These are phyloP conservation scores for Apodemus agrarius DNA, from an alignment of 2,797 vertebrate genomes.

Conservation along the genomic window DNA sequence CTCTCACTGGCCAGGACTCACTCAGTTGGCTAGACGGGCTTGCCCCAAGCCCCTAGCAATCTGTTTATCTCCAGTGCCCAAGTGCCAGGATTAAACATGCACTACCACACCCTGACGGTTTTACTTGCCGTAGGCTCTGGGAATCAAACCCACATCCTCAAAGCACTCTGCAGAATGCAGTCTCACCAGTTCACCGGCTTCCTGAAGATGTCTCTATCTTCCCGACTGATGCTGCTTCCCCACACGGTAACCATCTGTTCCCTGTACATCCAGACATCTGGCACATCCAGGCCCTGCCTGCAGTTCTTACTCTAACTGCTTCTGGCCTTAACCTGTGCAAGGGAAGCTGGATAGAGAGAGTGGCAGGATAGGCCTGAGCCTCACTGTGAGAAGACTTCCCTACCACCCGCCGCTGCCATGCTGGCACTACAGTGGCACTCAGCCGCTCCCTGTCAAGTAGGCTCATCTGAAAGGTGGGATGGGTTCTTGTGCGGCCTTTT, in stretches of 20 bases:
- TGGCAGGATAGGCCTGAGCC: background rate
- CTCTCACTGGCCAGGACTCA: background rate
- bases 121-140: background rate
- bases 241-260: background rate
- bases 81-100: background rate
- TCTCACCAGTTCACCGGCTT: background rate
- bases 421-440: background rate
- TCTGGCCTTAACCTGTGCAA: background rate
- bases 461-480: background rate
- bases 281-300: background rate
- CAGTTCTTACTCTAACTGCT: background rate
- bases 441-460: background rate
- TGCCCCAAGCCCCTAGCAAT: background rate
- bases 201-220: background rate
- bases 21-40: background rate
- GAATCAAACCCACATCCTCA: background rate
- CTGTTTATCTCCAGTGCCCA: background rate
- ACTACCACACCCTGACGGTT: background rate
- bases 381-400: fast-evolving
- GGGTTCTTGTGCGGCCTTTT: background rate
- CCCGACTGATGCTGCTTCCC: background rate
- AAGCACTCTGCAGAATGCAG: background rate
- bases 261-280: too few relatives aligned
- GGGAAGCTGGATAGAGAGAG: background rate
- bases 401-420: too few relatives aligned